A percentile compares a stretch with the other conserved stretches of the same genome.
These are phyloP conservation scores for Menura novaehollandiae DNA, from an alignment of 2,113 vertebrate genomes.

Conservation along the genomic window DNA sequence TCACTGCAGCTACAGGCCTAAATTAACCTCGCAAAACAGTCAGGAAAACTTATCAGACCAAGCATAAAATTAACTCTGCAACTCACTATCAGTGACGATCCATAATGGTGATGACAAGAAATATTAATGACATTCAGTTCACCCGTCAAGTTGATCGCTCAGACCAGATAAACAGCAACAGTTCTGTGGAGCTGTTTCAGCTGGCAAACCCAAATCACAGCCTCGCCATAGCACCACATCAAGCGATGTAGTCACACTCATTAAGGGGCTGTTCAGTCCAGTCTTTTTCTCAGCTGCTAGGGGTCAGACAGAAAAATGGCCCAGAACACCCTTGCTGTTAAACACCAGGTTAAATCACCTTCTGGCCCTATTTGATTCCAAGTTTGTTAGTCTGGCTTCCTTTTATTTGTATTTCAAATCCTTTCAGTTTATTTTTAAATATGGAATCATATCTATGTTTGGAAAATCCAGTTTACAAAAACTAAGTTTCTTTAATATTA, in stretches of 20 bases:
- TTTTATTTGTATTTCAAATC: not conserved
- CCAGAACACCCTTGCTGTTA: not conserved
- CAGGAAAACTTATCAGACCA: not conserved
- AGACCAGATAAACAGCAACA: not conserved
- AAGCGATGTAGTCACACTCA: not conserved
- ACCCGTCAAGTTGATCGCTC: not conserved
- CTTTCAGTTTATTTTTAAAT: not conserved
- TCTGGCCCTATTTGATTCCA: not conserved
- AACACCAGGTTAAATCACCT: not conserved
- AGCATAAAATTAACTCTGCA: slow-evolving; percentile 1
- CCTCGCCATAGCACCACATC: not conserved
- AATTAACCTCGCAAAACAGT: slow-evolving; percentile 29
- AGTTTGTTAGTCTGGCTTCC: not conserved
- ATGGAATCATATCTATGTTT: not conserved
- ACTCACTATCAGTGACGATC: not conserved
- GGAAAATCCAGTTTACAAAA: not conserved
- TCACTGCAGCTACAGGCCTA: not conserved
- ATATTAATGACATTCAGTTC: not conserved
- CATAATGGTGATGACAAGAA: not conserved
- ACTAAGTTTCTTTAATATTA: not conserved
- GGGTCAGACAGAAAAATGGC: not conserved
- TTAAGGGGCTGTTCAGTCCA: not conserved
- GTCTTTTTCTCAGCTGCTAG: not conserved
- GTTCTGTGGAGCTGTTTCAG: not conserved
- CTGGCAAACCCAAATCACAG: not conserved